Conservation (phyloP, 2,888 invertebrate species). For the Lepetodrilus schrolli region DNA sequence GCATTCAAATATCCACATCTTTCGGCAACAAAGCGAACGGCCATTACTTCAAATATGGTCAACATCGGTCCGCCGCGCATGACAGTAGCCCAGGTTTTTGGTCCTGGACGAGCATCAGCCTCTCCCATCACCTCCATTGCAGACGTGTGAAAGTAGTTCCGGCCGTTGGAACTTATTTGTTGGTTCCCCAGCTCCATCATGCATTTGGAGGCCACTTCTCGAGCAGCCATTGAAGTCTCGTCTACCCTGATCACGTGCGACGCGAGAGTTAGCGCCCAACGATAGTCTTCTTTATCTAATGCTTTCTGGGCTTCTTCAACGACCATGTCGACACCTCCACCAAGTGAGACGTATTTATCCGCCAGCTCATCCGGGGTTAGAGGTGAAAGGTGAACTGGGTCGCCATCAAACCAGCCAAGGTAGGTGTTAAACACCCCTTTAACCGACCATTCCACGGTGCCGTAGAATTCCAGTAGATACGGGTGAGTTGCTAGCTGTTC, state of each 20-base stretch:
- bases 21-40: slow-evolving; percentile 48
- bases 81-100: slow-evolving; percentile 28
- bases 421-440: slow-evolving; percentile 55
- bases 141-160: slow-evolving; percentile 64
- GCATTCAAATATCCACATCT: slow-evolving; percentile 37
- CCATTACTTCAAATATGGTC: slow-evolving; percentile 46
- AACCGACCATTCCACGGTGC: slow-evolving; percentile 64
- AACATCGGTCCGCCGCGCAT: slow-evolving; percentile 41
- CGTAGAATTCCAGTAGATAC: slow-evolving; percentile 65
- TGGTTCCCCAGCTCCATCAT: slow-evolving; percentile 52
- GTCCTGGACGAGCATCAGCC: slow-evolving; percentile 33
- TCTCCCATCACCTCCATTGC: slow-evolving; percentile 57
- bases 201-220: slow-evolving; percentile 50
- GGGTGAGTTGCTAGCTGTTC: slow-evolving; percentile 51
- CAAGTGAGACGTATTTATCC: slow-evolving; percentile 50
- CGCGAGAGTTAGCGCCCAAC: slow-evolving; percentile 64
- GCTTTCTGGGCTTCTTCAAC: slow-evolving; percentile 47
- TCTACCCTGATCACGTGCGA: slow-evolving; percentile 46
- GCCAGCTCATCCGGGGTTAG: slow-evolving; percentile 53
- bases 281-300: slow-evolving; percentile 50
- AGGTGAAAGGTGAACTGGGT: slow-evolving; percentile 55
- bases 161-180: slow-evolving; percentile 59
- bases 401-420: slow-evolving; percentile 62
- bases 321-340: slow-evolving; percentile 48
- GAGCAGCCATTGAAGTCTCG: slow-evolving; percentile 46